Evolutionary conservation across 2,797 vertebrate species (phyloP).

Genomic region (Myotis findleyi): DNA sequence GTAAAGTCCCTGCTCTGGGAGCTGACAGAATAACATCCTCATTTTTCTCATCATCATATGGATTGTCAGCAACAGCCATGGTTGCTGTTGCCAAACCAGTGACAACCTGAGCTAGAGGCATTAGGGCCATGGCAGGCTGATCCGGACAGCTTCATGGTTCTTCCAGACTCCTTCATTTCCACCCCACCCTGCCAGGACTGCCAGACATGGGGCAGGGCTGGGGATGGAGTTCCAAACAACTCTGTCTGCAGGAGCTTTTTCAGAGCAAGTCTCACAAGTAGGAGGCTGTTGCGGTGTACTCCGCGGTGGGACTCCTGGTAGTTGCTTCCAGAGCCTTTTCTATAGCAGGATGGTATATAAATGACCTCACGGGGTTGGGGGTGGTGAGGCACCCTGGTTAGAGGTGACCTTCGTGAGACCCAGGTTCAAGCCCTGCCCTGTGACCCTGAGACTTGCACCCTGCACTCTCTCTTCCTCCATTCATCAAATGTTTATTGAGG

Average conservation of each 20-base stretch:
- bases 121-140: rapidly evolving
- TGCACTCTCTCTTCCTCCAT: neutral
- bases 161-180: neutral
- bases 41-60: rapidly evolving
- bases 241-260: neutral
- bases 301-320: neutral
- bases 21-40: rapidly evolving
- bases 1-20: neutral
- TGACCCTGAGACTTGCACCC: neutral
- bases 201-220: neutral
- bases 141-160: neutral
- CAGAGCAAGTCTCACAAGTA: neutral
- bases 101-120: neutral
- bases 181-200: neutral
- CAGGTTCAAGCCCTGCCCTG: neutral
- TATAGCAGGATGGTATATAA: neutral
- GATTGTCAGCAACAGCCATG: neutral
- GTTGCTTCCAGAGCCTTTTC: neutral
- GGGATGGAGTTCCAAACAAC: neutral
- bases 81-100: too few species aligned
- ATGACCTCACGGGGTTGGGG: rapidly evolving
- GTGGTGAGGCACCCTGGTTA: neutral
- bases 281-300: rapidly evolving
- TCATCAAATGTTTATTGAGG: neutral
- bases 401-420: neutral